A percentile compares a stretch with the other conserved stretches of the same genome.
Evolutionary conservation across 2,797 vertebrate genomes (phyloP).

Genomic region (Phataginus tetradactyla): DNA sequence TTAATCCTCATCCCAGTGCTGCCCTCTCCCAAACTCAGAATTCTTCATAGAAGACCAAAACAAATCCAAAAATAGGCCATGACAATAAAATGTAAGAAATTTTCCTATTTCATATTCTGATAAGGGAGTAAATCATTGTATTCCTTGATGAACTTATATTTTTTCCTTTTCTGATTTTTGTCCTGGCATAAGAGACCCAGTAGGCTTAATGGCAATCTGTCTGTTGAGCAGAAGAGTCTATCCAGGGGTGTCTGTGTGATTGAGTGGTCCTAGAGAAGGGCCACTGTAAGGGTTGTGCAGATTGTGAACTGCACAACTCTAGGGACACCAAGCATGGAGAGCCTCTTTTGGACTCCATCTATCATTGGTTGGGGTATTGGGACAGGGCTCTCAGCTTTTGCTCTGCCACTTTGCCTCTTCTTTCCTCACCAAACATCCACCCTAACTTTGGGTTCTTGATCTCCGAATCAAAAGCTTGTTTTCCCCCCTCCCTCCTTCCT

Average conservation of each 20-base stretch:
- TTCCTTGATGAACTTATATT: constrained; percentile 2
- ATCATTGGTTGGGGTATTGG: background rate
- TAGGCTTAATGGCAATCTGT: background rate
- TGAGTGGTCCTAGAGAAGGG: background rate
- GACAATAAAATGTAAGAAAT: background rate
- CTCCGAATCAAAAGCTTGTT: constrained; percentile 13
- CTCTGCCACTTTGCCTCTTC: background rate
- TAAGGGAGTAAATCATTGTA: constrained; percentile 9
- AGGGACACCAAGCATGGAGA: background rate
- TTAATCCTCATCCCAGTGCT: constrained; percentile 1
- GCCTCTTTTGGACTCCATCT: background rate
- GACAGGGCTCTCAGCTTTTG: constrained; percentile 11
- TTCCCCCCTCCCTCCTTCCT: background rate
- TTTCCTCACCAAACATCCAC: background rate
- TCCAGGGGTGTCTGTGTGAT: background rate
- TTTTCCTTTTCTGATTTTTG: constrained; percentile 31
- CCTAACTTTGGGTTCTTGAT: constrained; percentile 20
- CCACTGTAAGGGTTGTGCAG: background rate
- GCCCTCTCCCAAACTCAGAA: constrained; percentile 40
- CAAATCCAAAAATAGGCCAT: constrained; percentile 3
- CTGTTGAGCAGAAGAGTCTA: background rate
- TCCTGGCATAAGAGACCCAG: background rate
- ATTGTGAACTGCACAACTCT: background rate
- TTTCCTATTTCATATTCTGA: background rate
- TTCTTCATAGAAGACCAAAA: constrained; percentile 36